Percentiles rank a stretch among this genome's conserved stretches.
Evolutionary conservation across 2,888 invertebrate genomes (phyloP).

Genomic region (Flexamia atlantica): DNA sequence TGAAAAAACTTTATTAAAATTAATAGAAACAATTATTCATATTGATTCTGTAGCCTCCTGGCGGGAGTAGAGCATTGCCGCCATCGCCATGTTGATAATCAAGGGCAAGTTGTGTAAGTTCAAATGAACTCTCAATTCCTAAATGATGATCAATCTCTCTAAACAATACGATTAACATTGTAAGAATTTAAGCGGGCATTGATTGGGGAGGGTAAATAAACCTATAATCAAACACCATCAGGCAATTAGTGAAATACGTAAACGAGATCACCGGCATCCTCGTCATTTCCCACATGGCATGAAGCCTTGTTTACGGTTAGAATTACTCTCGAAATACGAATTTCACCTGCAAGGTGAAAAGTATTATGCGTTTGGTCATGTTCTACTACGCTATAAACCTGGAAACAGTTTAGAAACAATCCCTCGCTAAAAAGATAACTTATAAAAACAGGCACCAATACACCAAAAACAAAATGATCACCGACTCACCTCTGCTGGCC

Average conservation of each 20-base stretch:
- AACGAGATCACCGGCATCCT: constrained; percentile 5
- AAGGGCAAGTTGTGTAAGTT: constrained; percentile 43
- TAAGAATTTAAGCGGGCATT: too few species aligned
- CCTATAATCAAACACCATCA: not conserved
- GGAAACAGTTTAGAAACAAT: not conserved
- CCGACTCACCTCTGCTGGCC: constrained; percentile 90
- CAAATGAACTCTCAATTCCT: too few species aligned
- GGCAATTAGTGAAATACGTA: not conserved
- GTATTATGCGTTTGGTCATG: not conserved
- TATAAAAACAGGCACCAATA: not conserved
- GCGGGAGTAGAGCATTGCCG: constrained; percentile 29
- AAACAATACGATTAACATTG: too few species aligned
- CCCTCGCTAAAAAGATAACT: not conserved
- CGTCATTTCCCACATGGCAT: constrained; percentile 11
- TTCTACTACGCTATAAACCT: not conserved
- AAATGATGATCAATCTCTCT: too few species aligned
- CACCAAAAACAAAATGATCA: not conserved
- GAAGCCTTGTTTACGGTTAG: not conserved
- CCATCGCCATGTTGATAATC: constrained; percentile 53
- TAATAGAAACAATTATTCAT: not conserved
- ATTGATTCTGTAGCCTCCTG: constrained; percentile 32
- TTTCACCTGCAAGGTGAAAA: not conserved
- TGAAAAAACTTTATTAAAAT: not conserved
- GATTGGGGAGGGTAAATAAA: too few species aligned
- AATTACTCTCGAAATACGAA: not conserved